These are phyloP conservation scores for Polyommatus iphigenia DNA, from an alignment of 2,888 invertebrate genomes.

Conservation along the genomic window DNA sequence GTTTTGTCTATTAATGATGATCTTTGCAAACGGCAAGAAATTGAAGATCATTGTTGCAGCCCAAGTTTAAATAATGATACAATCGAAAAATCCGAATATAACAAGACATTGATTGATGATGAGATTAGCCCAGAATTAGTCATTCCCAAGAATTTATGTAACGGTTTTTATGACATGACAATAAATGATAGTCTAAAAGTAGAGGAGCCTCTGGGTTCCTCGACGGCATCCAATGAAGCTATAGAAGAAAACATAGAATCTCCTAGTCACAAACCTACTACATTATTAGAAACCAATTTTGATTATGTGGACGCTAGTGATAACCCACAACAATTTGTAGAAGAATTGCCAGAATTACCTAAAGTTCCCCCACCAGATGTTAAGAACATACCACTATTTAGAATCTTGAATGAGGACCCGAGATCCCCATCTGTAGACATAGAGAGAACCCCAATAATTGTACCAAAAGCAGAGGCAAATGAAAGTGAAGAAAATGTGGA, in stretches of 20 bases:
- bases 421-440: conserved; percentile 73
- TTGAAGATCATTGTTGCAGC: conserved; percentile 47
- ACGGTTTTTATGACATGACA: conserved; percentile 62
- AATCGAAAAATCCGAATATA: conserved; percentile 49
- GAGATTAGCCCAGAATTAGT: conserved; percentile 56
- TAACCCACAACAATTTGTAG: conserved; percentile 52
- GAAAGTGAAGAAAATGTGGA: conserved; percentile 61
- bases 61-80: conserved; percentile 52
- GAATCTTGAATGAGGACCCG: conserved; percentile 66
- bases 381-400: conserved; percentile 51
- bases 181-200: conserved; percentile 63
- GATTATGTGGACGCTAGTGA: conserved; percentile 73
- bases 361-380: conserved; percentile 32
- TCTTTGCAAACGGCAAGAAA: conserved; percentile 45
- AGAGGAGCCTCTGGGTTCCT: conserved; percentile 65
- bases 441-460: conserved; percentile 73
- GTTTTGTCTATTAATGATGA: conserved; percentile 57
- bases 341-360: conserved; percentile 31
- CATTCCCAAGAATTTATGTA: conserved; percentile 66
- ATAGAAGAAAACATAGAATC: conserved; percentile 60
- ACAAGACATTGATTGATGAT: conserved; percentile 53
- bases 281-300: conserved; percentile 81
- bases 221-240: conserved; percentile 66
- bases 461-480: conserved; percentile 54
- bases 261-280: conserved; percentile 58